Evolutionary conservation across 2,113 vertebrate genomes (phyloP).

Genomic region (Cathartes aura): DNA sequence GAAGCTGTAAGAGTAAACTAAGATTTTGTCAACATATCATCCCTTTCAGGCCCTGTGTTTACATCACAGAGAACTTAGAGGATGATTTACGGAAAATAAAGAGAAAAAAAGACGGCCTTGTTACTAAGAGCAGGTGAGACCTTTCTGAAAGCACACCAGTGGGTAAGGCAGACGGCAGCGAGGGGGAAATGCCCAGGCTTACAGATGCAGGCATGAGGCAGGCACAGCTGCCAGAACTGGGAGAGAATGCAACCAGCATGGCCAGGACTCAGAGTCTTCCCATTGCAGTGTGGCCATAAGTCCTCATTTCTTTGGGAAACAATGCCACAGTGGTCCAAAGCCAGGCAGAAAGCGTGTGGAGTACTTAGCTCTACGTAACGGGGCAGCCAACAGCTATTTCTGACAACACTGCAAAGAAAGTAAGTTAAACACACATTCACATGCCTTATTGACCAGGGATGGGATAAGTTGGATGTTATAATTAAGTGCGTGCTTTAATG

Average conservation of each 20-base stretch:
- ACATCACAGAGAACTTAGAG: background rate
- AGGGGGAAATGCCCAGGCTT: background rate
- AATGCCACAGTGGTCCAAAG: background rate
- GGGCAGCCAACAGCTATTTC: background rate
- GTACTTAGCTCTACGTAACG: background rate
- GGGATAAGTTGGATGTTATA: background rate
- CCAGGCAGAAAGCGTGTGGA: background rate
- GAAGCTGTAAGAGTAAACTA: background rate
- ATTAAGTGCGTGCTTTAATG: background rate
- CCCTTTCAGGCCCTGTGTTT: background rate
- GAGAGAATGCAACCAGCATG: background rate
- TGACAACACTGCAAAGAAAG: background rate
- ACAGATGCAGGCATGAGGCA: background rate
- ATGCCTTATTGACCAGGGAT: background rate
- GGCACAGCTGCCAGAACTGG: background rate
- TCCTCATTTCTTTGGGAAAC: background rate
- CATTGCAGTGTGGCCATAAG: background rate
- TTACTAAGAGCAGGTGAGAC: background rate
- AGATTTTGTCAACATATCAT: background rate
- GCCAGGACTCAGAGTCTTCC: background rate
- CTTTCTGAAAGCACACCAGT: background rate
- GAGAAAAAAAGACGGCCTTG: background rate
- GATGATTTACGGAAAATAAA: background rate
- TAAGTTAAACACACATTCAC: background rate
- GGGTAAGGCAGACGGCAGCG: background rate